These are phyloP conservation scores for Orchesellides sinensis DNA, from an alignment of 2,888 invertebrate species.

Conservation along the genomic window DNA sequence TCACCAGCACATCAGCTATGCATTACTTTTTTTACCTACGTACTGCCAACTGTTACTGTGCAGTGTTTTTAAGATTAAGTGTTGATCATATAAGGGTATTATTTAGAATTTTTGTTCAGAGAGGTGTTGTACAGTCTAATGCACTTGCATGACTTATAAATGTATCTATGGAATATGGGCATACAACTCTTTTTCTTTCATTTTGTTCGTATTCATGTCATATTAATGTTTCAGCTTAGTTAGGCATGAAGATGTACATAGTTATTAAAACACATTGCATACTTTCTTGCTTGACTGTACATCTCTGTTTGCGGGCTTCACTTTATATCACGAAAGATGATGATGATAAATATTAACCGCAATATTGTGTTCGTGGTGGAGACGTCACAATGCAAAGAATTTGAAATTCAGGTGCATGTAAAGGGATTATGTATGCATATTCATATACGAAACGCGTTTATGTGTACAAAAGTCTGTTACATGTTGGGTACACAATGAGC, in stretches of 20 bases:
- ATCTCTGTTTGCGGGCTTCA: not conserved
- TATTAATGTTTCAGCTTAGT: slow-evolving; percentile 2
- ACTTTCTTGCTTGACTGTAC: not conserved
- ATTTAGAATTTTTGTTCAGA: not conserved
- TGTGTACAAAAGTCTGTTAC: not conserved
- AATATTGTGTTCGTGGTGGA: not conserved
- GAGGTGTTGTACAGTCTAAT: not conserved
- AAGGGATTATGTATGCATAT: not conserved
- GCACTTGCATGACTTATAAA: too few species aligned
- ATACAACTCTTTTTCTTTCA: too few species aligned
- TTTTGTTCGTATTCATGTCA: slow-evolving; percentile 14
- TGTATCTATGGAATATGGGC: too few species aligned
- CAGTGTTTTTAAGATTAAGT: slow-evolving; percentile 11
- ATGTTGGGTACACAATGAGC: slow-evolving; percentile 41
- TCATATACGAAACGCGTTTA: not conserved
- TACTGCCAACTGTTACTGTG: not conserved
- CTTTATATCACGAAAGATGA: not conserved
- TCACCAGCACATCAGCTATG: slow-evolving; percentile 26
- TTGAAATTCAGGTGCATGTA: not conserved
- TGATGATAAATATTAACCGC: slow-evolving; percentile 30
- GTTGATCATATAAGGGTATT: not conserved
- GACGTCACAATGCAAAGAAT: not conserved
- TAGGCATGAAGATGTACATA: not conserved
- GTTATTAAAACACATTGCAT: slow-evolving; percentile 32
- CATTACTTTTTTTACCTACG: slow-evolving; percentile 6